Conservation (phyloP, 2,797 vertebrate genomes). For the Anniella stebbinsi region DNA sequence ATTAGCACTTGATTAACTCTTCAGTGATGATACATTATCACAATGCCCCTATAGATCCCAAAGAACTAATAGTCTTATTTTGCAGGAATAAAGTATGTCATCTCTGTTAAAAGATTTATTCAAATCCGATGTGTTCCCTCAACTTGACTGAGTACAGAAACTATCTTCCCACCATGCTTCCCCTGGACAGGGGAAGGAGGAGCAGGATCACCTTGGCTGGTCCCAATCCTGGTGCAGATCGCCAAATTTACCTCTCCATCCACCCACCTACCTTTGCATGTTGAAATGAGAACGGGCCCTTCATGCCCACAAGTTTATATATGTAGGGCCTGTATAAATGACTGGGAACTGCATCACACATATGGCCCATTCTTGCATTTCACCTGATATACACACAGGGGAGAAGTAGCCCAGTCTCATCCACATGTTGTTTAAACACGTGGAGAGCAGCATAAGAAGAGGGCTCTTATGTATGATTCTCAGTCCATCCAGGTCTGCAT, state of each 20-base stretch:
- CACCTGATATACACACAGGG: not conserved
- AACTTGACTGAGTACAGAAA: not conserved
- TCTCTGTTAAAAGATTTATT: not conserved
- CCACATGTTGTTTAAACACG: not conserved
- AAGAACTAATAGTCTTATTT: not conserved
- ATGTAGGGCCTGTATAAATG: not conserved
- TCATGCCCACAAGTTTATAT: not conserved
- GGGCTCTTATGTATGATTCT: not conserved
- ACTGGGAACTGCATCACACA: not conserved
- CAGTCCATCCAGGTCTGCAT: not conserved
- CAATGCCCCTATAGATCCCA: not conserved
- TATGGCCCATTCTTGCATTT: not conserved
- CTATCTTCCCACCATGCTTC: not conserved
- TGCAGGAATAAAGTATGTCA: not conserved
- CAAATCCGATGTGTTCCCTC: not conserved
- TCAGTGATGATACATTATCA: not conserved
- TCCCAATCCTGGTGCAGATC: not conserved
- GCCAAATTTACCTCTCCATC: not conserved
- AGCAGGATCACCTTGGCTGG: not conserved
- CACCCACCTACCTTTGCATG: not conserved
- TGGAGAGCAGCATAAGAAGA: not conserved
- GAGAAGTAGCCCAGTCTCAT: not conserved
- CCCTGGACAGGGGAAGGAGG: too few species aligned
- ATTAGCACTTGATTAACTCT: not conserved
- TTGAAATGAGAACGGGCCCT: not conserved